A percentile compares a stretch with the other conserved stretches of the same genome.
phyloP scores from a whole-genome alignment of 2,113 vertebrate genomes.

The Larimichthys polyactis region DNA sequence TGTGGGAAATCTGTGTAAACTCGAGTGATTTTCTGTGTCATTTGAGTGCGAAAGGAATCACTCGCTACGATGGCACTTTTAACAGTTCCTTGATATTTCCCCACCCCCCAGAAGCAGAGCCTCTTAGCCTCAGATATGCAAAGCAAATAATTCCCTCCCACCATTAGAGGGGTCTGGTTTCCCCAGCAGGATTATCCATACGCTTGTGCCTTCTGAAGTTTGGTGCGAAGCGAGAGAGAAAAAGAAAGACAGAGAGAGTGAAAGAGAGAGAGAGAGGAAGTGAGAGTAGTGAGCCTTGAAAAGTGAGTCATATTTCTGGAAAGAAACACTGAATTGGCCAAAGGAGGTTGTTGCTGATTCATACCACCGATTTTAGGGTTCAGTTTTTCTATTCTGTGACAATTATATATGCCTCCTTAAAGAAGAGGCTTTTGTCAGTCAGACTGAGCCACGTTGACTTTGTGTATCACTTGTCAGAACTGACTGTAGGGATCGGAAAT shows the following conservation, averaged over 20 bases:
- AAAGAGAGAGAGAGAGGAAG: conserved; percentile 4
- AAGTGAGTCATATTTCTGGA: conserved; percentile 53
- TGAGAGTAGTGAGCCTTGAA: conserved; percentile 47
- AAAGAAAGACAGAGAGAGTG: conserved; percentile 3
- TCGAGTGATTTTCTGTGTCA: conserved; percentile 50
- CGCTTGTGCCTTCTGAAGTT: conserved; percentile 61
- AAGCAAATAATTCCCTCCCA: conserved; percentile 28
- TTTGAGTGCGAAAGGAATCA: conserved; percentile 36
- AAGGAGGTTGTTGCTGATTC: conserved; percentile 57
- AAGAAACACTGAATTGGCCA: conserved; percentile 61
- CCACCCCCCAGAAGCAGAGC: conserved; percentile 17
- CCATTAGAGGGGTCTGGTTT: conserved; percentile 36
- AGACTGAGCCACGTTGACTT: conserved; percentile 48
- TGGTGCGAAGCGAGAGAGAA: conserved; percentile 6
- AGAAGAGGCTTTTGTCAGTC: conserved; percentile 48
- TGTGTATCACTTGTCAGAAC: conserved; percentile 4
- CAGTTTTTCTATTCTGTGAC: conserved; percentile 13
- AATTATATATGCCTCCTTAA: conserved; percentile 13
- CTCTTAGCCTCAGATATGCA: conserved; percentile 39
- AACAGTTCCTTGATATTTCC: conserved; percentile 36
- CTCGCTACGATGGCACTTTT: conserved; percentile 33
- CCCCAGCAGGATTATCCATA: conserved; percentile 53
- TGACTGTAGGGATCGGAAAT: conserved; percentile 14
- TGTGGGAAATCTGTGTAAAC: conserved; percentile 41
- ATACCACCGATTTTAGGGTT: conserved; percentile 29